Evolutionary conservation across 2,888 invertebrate species (phyloP).

Genomic region (Thyatira batis): DNA sequence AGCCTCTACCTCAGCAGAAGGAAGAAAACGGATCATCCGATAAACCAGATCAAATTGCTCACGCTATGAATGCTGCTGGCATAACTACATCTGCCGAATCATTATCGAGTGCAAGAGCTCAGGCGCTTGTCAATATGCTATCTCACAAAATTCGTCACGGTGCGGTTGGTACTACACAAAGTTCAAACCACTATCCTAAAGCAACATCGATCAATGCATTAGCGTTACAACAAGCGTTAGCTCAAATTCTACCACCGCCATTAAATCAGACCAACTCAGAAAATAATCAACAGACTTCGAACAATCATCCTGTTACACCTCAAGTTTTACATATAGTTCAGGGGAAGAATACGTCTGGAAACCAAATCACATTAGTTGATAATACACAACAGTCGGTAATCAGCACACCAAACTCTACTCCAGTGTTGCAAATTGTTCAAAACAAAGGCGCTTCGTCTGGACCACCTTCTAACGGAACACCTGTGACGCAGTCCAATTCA

Average conservation of each 20-base stretch:
- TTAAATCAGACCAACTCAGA: slow-evolving; percentile 64
- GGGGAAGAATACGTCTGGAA: slow-evolving; percentile 67
- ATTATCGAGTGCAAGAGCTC: slow-evolving; percentile 44
- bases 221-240: slow-evolving; percentile 74
- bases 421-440: slow-evolving; percentile 75
- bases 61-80: slow-evolving; percentile 75
- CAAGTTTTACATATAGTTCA: slow-evolving; percentile 78
- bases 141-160: slow-evolving; percentile 75
- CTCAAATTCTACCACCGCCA: slow-evolving; percentile 73
- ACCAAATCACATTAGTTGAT: slow-evolving; percentile 69
- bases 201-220: slow-evolving; percentile 65
- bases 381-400: slow-evolving; percentile 69
- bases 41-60: slow-evolving; percentile 71
- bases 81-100: slow-evolving; percentile 57
- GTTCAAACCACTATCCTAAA: slow-evolving; percentile 58
- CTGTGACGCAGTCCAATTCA: slow-evolving; percentile 51
- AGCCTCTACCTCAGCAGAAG: slow-evolving; percentile 26
- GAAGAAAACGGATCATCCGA: slow-evolving; percentile 48
- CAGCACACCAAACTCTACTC: slow-evolving; percentile 61
- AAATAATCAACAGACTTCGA: slow-evolving; percentile 48
- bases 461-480: slow-evolving; percentile 47
- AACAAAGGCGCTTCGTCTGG: slow-evolving; percentile 53
- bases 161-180: slow-evolving; percentile 33
- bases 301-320: slow-evolving; percentile 41
- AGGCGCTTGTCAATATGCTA: slow-evolving; percentile 77